These are phyloP conservation scores for Rugalucina vietnamica DNA, from an alignment of 2,888 invertebrate species.

Conservation along the genomic window DNA sequence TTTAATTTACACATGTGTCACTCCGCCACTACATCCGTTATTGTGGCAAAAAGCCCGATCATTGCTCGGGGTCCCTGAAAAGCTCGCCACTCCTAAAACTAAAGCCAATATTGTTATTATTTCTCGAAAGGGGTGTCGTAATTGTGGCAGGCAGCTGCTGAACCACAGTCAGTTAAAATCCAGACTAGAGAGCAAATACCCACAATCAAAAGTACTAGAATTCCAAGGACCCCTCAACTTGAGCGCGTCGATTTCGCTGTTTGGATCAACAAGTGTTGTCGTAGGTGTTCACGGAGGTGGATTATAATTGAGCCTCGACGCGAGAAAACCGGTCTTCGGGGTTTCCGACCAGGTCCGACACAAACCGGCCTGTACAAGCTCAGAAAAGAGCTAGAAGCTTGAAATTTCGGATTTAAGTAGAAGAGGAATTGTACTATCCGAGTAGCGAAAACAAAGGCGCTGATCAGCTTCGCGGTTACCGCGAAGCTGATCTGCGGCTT, in stretches of 20 bases:
- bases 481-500: too few species aligned
- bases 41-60: conserved; percentile 26
- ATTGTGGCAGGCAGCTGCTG: conserved; percentile 19
- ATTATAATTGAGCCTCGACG: too few species aligned
- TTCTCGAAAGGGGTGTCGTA: conserved; percentile 15
- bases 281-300: conserved; percentile 30
- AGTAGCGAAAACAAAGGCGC: too few species aligned
- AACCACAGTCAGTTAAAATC: neutral
- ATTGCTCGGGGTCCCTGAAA: neutral
- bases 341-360: too few species aligned
- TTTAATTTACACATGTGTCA: conserved; percentile 23
- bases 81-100: neutral
- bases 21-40: conserved; percentile 30
- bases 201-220: neutral
- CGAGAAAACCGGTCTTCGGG: too few species aligned
- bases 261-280: conserved; percentile 19
- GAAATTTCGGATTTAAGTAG: too few species aligned
- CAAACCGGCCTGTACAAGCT: too few species aligned
- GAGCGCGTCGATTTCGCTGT: neutral
- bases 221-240: conserved; percentile 18
- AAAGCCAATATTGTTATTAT: conserved; percentile 15
- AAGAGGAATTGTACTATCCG: too few species aligned
- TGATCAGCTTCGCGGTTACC: too few species aligned
- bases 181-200: conserved; percentile 14
- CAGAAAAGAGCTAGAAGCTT: too few species aligned